These are phyloP conservation scores for Danionella cerebrum DNA, from an alignment of 2,113 vertebrate species.

Conservation along the genomic window DNA sequence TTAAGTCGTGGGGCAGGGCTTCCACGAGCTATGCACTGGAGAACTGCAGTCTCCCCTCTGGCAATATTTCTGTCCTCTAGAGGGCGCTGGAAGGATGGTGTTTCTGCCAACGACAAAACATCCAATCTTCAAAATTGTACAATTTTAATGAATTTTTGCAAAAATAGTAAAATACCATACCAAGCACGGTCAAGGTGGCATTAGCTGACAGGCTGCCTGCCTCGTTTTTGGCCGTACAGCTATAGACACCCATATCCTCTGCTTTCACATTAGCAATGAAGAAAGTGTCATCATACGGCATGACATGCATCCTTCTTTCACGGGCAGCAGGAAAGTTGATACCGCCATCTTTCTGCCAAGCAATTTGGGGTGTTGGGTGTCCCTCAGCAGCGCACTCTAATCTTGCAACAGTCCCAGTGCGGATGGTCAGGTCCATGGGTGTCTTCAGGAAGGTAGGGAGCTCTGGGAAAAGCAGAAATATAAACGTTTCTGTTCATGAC, in stretches of 20 bases:
- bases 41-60: conserved; percentile 87
- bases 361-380: conserved; percentile 88
- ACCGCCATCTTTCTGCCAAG: conserved; percentile 96
- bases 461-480: conserved; percentile 62
- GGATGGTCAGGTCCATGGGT: conserved; percentile 90
- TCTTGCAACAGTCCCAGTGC: conserved; percentile 81
- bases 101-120: conserved; percentile 68
- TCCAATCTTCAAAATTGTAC: not conserved
- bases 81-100: conserved; percentile 84
- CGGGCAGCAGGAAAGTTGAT: conserved; percentile 92
- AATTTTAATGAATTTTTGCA: too few relatives aligned
- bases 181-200: conserved; percentile 88
- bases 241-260: conserved; percentile 88
- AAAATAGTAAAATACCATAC: conserved; percentile 46
- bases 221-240: conserved; percentile 90
- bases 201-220: conserved; percentile 91
- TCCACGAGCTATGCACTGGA: conserved; percentile 92
- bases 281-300: conserved; percentile 95
- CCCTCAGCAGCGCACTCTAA: conserved; percentile 87
- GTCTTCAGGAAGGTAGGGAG: conserved; percentile 90
- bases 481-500: too few relatives aligned
- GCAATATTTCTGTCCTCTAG: conserved; percentile 84
- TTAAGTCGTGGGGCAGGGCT: conserved; percentile 85
- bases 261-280: conserved; percentile 92
- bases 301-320: conserved; percentile 94